Evolutionary conservation across 2,888 invertebrate species (phyloP).

Genomic region (Nebria brevicollis): DNA sequence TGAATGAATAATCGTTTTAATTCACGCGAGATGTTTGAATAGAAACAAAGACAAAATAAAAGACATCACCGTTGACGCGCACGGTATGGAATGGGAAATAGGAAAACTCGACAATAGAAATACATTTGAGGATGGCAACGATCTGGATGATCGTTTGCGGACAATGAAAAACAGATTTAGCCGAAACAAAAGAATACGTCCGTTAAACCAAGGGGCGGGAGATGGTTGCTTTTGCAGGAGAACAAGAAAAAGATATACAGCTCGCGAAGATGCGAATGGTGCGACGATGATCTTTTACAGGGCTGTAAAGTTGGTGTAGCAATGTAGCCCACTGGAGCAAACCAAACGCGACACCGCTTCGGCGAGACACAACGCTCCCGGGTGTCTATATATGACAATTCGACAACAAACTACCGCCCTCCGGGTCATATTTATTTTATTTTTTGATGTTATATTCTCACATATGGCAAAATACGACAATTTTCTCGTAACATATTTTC

Average conservation of each 20-base stretch:
- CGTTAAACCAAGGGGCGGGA: slow-evolving; percentile 35
- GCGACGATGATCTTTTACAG: slow-evolving; percentile 46
- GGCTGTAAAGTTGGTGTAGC: slow-evolving; percentile 32
- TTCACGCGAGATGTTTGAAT: neutral
- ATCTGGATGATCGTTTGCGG: slow-evolving; percentile 45
- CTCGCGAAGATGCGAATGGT: slow-evolving; percentile 18
- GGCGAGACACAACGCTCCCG: neutral
- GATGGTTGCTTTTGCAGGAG: neutral
- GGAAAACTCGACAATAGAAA: slow-evolving; percentile 40
- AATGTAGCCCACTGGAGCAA: neutral
- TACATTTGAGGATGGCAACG: slow-evolving; percentile 37
- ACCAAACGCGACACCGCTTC: neutral
- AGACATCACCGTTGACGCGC: neutral
- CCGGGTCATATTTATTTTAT: neutral
- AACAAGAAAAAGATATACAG: neutral
- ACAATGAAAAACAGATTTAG: slow-evolving; percentile 46
- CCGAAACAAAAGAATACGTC: slow-evolving; percentile 39
- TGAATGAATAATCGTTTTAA: neutral
- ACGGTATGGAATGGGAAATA: slow-evolving; percentile 8
- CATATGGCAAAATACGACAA: neutral
- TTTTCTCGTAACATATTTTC: neutral
- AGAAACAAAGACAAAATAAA: neutral
- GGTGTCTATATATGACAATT: neutral
- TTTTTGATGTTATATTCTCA: neutral
- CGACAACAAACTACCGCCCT: neutral